These are phyloP conservation scores for Helleia helle DNA, from an alignment of 2,888 invertebrate genomes.

Conservation along the genomic window DNA sequence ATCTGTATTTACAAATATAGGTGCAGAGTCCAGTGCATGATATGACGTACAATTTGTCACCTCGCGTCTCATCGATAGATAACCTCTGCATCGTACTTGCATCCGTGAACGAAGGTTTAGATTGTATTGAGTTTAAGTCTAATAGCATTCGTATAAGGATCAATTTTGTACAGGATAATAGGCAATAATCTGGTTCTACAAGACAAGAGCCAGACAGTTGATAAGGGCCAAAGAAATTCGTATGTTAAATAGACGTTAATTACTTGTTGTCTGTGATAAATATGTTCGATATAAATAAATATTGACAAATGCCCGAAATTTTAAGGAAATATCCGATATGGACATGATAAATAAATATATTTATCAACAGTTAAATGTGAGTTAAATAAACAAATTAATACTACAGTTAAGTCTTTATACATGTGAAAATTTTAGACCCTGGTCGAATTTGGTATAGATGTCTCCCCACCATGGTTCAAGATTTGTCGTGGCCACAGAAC, in stretches of 20 bases:
- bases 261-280: not conserved
- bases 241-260: not conserved
- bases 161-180: too few species aligned
- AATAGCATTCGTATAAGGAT: too few species aligned
- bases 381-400: too few species aligned
- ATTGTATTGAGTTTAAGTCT: not conserved
- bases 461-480: too few species aligned
- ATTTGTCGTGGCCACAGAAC: too few species aligned
- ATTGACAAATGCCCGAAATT: not conserved
- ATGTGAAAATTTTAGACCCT: too few species aligned
- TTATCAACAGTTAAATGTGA: too few species aligned
- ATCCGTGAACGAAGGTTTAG: not conserved
- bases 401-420: too few species aligned
- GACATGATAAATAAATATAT: too few species aligned
- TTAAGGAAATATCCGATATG: too few species aligned
- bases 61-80: conserved; percentile 24
- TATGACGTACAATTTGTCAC: conserved; percentile 29
- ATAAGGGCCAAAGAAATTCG: conserved; percentile 5
- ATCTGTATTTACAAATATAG: not conserved
- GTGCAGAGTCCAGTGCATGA: conserved; percentile 7
- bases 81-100: conserved; percentile 17
- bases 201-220: conserved; percentile 20
- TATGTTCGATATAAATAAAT: not conserved
- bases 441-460: too few species aligned
- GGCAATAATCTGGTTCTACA: too few species aligned